Evolutionary conservation across 2,888 invertebrate species (phyloP).

Genomic region (Drosophila lacicola): DNA sequence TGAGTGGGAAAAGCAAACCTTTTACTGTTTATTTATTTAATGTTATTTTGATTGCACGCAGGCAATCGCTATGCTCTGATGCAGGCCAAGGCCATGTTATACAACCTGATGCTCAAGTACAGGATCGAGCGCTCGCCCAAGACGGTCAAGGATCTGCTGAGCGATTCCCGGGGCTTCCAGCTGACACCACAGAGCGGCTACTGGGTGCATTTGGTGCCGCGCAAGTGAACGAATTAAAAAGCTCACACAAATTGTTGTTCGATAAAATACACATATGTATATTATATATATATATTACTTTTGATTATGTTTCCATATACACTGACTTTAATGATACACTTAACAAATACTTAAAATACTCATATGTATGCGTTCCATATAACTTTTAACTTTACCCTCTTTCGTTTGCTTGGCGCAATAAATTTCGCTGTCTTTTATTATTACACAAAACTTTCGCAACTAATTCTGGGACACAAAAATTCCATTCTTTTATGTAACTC

Average conservation of each 20-base stretch:
- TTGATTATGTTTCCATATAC: constrained; percentile 78
- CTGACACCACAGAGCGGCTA: constrained; percentile 65
- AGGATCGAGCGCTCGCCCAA: constrained; percentile 65
- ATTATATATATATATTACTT: constrained; percentile 57
- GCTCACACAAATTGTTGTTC: constrained; percentile 10
- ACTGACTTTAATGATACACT: constrained; percentile 57
- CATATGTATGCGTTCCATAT: constrained; percentile 41
- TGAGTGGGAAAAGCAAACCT: constrained; percentile 33
- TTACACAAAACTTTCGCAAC: constrained; percentile 59
- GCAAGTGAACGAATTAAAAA: constrained; percentile 22
- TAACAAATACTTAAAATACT: constrained; percentile 47
- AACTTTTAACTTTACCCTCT: constrained; percentile 27
- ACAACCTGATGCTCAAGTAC: constrained; percentile 68
- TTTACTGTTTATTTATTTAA: too few species aligned
- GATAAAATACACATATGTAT: constrained; percentile 68
- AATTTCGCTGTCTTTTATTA: constrained; percentile 19
- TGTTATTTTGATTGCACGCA: constrained; percentile 1
- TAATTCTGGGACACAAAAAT: constrained; percentile 54
- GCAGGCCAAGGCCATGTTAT: constrained; percentile 76
- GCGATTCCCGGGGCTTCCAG: constrained; percentile 61
- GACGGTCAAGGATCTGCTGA: constrained; percentile 66
- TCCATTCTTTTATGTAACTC: constrained; percentile 52
- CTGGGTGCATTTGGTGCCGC: constrained; percentile 73
- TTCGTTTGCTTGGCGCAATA: constrained; percentile 13
- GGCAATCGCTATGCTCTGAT: constrained; percentile 79